Base-by-base conservation (phyloP, 2,113 vertebrate species). In the Rynchops niger region DNA sequence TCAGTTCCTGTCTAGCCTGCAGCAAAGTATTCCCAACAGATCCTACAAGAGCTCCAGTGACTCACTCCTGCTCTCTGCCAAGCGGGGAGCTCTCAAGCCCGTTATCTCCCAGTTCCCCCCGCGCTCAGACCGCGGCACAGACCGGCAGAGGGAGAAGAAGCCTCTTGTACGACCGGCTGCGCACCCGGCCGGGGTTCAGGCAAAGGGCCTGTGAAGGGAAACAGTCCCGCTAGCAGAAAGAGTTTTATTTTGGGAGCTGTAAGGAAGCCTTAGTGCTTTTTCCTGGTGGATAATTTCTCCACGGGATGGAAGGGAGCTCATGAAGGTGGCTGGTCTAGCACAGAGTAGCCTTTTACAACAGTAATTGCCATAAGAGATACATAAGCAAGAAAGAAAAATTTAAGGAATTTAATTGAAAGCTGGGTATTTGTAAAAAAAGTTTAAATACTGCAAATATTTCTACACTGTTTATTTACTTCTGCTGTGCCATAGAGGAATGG, bases 191-290 rank as follows among this genome's bases (percentile, higher is more conserved):
- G 89, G 59, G 80, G 83, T 90, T 95, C 91, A 91, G 45, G 84
- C 83, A 97, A 92, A 97, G 94, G 83, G 93, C 80, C 91, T 97
- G 95, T 6, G 66, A 97, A 96, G 90, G 74, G 94, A 97, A 97
- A 92, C 20, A 61, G 86, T 34, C 88, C 50, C 89, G 40, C 90
- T 88, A 82, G 59, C 82, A 94, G 67, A 83, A 90, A 82, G n/a
- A 79, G 76, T 30, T 95, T 94, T 93, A 92, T 95, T 73, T 93
- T 82, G 92, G 58, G 87, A 74, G 11, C 43, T 45, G n/a, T 61
- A 92, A 94, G 74, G 86, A 97, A 97, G 69, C 52, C 77, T 87
- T 69, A 66, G 80, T 74, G 56, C 52, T 40, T 94, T 91, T 86
- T 61, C 69, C 72, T 82, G 52, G 74, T 63, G 30, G 66, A 61